A percentile compares a stretch with the other conserved stretches of the same genome.
Evolutionary conservation across 2,797 vertebrate species (phyloP).

Genomic region (Myotis myotis): DNA sequence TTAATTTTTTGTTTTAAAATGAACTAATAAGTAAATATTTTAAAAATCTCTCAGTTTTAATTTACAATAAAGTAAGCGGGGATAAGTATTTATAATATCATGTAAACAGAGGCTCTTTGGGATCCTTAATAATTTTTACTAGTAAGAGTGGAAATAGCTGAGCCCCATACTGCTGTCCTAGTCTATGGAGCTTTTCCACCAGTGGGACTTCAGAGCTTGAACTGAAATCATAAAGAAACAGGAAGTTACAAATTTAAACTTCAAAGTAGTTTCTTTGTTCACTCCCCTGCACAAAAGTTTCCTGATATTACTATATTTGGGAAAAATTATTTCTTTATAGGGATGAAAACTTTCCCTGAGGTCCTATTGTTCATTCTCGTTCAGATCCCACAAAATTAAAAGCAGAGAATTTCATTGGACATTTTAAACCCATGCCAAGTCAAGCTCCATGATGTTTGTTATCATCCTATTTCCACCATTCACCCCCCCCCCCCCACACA

Average conservation of each 20-base stretch:
- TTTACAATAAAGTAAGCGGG: neutral
- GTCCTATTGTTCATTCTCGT: neutral
- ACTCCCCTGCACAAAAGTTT: neutral
- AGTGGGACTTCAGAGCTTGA: neutral
- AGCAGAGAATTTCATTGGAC: neutral
- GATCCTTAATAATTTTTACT: neutral
- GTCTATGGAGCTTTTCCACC: neutral
- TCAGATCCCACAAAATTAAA: neutral
- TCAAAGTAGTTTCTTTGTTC: neutral
- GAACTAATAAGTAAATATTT: neutral
- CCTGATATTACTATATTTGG: neutral
- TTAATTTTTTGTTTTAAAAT: neutral
- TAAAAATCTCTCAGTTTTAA: neutral
- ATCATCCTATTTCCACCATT: neutral
- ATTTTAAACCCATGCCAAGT: neutral
- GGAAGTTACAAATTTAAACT: neutral
- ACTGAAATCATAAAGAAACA: neutral
- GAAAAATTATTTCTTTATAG: neutral
- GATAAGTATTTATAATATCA: neutral
- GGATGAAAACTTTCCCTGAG: neutral
- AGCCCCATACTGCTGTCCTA: neutral
- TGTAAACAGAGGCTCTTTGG: neutral
- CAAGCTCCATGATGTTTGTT: neutral
- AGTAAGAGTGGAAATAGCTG: neutral
- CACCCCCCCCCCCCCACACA: rapidly evolving